Evolutionary conservation across 2,113 vertebrate genomes (phyloP), one percentile per base, ranked within the genome.

Genomic region (Cyanistes caeruleus): DNA sequence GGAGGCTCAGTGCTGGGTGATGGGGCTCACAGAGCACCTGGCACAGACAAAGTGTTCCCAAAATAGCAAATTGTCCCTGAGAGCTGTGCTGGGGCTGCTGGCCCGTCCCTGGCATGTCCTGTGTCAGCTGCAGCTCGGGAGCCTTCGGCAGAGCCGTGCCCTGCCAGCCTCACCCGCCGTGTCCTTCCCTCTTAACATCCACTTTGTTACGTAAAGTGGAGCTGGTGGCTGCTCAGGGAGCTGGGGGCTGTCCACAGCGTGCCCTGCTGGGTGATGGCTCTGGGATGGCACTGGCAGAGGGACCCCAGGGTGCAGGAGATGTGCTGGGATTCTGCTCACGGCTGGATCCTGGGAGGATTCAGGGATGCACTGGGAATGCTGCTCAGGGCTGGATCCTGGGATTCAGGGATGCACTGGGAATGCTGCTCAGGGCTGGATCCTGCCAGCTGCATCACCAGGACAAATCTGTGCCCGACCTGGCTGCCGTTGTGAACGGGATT

Each of bases 21-120:
- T 2, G 41, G 79, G 30, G 30, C 37, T 76, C 31, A 17, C 11
- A 5, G 60, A n/a, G 86, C 8, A 4, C 18, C n/a, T 20, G 41
- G 83, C 13, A 3, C 27, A 4, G 39, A 19, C 13, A 22, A 0
- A 0, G 2, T 6, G 12, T 30, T 80, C 23, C 30, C 48, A 21
- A 28, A 72, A 22, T 2, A 23, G 59, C 63, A 22, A 3, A 4
- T 10, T 24, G 7, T 8, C 15, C 16, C 43, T 73, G 41, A 15
- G 13, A 43, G 4, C 1, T 0, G 41, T 72, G 35, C 69, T 1
- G 2, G 41, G 21, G 62, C 22, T 20, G 64, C 52, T 35, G 67
- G 33, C 24, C 46, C 46, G 33, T n/a, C 52, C 12, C 1, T 3
- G 43, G 15, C 18, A 1, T 4, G 16, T 13, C 72, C 72, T 9